Conservation (phyloP, 2,113 vertebrate genomes). For the Alexandromys fortis region DNA sequence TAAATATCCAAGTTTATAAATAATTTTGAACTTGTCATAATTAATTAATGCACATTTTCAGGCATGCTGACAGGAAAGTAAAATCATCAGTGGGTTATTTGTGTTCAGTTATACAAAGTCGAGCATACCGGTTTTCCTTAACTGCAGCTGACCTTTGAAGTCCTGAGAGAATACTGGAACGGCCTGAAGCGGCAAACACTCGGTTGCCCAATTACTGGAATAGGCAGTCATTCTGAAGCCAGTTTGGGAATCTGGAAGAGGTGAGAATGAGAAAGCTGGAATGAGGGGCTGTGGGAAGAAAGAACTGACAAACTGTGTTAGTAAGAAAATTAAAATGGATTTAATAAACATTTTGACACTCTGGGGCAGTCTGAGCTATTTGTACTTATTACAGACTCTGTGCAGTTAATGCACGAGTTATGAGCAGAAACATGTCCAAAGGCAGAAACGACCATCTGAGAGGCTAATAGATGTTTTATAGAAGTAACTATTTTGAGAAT, state of each 20-base stretch:
- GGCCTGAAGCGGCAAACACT: not conserved
- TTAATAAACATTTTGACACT: not conserved
- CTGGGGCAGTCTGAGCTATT: not conserved
- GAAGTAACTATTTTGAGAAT: conserved; percentile 13
- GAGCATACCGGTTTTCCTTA: conserved; percentile 19
- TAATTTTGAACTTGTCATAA: not conserved
- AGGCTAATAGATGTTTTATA: not conserved
- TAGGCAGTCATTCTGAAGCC: conserved; percentile 25
- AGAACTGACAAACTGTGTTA: not conserved
- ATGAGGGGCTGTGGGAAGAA: not conserved
- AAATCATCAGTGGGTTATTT: conserved; percentile 24
- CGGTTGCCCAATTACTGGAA: conserved; percentile 43
- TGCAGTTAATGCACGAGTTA: not conserved
- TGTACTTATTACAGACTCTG: not conserved
- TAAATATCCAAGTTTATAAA: not conserved
- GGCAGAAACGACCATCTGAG: not conserved
- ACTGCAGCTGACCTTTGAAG: conserved; percentile 47
- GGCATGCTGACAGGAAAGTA: not conserved
- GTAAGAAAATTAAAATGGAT: not conserved
- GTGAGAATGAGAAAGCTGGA: not conserved
- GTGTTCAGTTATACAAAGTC: conserved; percentile 36
- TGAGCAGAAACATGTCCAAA: not conserved
- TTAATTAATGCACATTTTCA: conserved; percentile 20
- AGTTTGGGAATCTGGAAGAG: conserved; percentile 28
- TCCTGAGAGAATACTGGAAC: not conserved